Conservation (phyloP, 2,113 vertebrate species). For the Isurus oxyrinchus region DNA sequence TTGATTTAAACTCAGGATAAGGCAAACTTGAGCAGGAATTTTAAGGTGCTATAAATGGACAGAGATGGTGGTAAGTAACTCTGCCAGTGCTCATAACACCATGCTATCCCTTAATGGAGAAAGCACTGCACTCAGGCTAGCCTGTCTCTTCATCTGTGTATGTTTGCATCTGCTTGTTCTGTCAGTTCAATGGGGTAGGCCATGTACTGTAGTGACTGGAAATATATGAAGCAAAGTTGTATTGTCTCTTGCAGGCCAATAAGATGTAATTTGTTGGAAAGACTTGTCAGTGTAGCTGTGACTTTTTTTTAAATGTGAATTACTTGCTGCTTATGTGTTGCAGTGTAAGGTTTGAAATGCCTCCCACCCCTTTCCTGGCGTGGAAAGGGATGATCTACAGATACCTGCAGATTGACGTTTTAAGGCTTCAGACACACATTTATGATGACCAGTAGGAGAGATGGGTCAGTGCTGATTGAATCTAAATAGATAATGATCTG, state of each 20-base stretch:
- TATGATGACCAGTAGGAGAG: neutral
- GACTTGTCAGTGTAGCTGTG: neutral
- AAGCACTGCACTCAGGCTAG: neutral
- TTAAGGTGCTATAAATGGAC: constrained; percentile 30
- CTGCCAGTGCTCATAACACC: neutral
- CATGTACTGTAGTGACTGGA: constrained; percentile 29
- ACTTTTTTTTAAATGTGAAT: constrained; percentile 17
- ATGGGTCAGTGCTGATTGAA: neutral
- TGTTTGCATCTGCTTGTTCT: constrained; percentile 6
- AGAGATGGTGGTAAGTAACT: neutral
- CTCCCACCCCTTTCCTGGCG: neutral
- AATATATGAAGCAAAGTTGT: neutral
- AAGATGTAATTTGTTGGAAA: neutral
- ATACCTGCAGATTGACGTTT: neutral
- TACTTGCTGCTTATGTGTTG: constrained; percentile 12
- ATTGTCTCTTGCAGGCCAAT: neutral
- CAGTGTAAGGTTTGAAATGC: neutral
- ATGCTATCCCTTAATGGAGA: neutral
- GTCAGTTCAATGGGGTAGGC: neutral
- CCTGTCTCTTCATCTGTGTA: constrained; percentile 10
- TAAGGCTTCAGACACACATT: neutral
- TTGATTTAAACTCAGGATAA: constrained; percentile 32
- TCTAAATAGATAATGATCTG: neutral
- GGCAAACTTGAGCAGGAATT: constrained; percentile 24
- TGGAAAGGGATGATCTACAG: neutral